These are phyloP conservation scores for Huso huso DNA, from an alignment of 2,797 vertebrate species.

Conservation along the genomic window DNA sequence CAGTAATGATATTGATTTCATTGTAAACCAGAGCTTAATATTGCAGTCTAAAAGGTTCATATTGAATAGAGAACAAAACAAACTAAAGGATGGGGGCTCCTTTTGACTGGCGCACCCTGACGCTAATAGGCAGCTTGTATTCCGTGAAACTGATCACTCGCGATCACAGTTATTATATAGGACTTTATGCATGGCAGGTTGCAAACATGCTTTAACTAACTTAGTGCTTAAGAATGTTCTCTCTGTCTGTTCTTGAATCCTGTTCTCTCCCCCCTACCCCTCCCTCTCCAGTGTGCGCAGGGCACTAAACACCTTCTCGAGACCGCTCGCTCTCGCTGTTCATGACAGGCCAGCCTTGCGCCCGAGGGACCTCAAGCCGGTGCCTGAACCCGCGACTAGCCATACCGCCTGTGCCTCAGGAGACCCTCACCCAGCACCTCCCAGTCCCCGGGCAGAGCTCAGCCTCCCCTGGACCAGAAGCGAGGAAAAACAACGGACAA, in stretches of 20 bases:
- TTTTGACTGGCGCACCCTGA: too few relatives aligned
- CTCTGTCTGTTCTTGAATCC: slow-evolving; percentile 10
- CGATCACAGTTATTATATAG: too few relatives aligned
- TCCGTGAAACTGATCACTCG: too few relatives aligned
- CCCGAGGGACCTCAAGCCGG: slow-evolving; percentile 42
- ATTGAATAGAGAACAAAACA: too few relatives aligned
- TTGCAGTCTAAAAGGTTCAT: too few relatives aligned
- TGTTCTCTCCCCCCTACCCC: slow-evolving; percentile 22
- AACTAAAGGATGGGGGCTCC: too few relatives aligned
- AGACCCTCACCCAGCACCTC: slow-evolving; percentile 18
- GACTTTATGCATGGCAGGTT: too few relatives aligned
- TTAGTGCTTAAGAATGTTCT: not conserved
- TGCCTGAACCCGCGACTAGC: slow-evolving; percentile 36
- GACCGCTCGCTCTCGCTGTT: slow-evolving; percentile 53
- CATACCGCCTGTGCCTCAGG: slow-evolving; percentile 55
- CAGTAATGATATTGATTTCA: too few relatives aligned
- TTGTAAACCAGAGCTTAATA: too few relatives aligned
- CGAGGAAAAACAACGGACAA: too few relatives aligned
- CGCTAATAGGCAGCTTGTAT: too few relatives aligned
- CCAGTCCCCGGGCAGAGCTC: slow-evolving; percentile 18
- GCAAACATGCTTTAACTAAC: too few relatives aligned
- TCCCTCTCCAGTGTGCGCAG: slow-evolving; percentile 47
- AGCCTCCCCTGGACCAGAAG: not conserved
- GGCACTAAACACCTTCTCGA: slow-evolving; percentile 64
- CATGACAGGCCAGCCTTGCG: slow-evolving; percentile 42